Evolutionary conservation across 64 coral and sea anemone genomes (phyloP).

Genomic region (Exaiptasia diaphana): DNA sequence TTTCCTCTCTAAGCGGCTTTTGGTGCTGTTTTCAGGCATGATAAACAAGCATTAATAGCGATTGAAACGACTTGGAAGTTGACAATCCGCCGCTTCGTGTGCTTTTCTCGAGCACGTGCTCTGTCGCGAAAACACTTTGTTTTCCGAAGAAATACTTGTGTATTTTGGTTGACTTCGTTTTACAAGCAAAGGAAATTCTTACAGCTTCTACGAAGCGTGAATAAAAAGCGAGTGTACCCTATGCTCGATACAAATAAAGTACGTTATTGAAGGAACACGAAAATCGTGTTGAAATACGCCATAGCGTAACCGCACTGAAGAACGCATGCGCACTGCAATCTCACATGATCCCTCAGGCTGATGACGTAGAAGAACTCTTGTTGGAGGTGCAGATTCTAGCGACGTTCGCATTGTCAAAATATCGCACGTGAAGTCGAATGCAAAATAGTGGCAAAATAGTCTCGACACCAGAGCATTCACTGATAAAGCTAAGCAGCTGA

Average conservation of each 20-base stretch:
- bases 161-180: not conserved
- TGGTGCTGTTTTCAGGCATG: not conserved
- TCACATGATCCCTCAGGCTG: not conserved
- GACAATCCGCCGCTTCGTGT: not conserved
- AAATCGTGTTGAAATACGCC: not conserved
- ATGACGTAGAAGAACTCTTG: not conserved
- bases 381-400: not conserved
- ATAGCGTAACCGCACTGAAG: not conserved
- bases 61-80: not conserved
- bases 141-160: not conserved
- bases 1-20: not conserved
- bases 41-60: not conserved
- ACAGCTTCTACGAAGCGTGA: not conserved
- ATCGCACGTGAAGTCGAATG: not conserved
- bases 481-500: no score
- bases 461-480: no score
- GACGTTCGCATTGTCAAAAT: not conserved
- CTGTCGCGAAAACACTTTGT: not conserved
- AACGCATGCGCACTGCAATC: constrained; percentile 10
- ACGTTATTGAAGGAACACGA: not conserved
- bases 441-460: no score
- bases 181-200: not conserved
- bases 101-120: not conserved
- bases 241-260: not conserved
- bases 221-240: not conserved